Evolutionary conservation across 2,797 vertebrate species (phyloP), one percentile per base, ranked within the genome.

Genomic region (Cercopithecus petaurista): DNA sequence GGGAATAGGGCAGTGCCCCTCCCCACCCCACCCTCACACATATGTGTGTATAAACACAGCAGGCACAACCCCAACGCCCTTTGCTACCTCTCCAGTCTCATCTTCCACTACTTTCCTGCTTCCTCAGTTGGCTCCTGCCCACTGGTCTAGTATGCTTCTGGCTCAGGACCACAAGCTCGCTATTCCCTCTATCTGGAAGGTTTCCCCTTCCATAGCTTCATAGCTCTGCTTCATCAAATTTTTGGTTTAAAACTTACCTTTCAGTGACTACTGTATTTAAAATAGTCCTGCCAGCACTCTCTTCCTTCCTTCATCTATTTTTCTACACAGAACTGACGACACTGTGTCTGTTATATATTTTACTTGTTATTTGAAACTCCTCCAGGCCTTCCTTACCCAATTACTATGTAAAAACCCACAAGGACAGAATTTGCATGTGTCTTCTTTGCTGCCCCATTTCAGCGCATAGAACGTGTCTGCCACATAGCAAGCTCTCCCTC

Each of bases 91-190:
- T 61, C 13, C 33, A 26, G 22, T 19, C 10, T 77, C 9, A 4
- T 83, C n/a, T 84, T 26, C 14, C 28, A 9, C 50, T 15, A 21
- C 7, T 24, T 79, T 30, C 5, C 9, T 85, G 28, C 36, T 50
- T n/a, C 13, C 6, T 72, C n/a, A 4, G 0, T 12, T 48, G 48
- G 7, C 17, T 59, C 24, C 48, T 67, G 17, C 72, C 43, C 22
- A 12, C 3, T 33, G 43, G 28, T 6, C 6, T 5, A 57, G 36
- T 28, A 21, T 5, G 2, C 10, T 8, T 64, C 73, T 76, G 30
- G 1, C 17, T 55, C 2, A 7, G n/a, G 2, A 3, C 6, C 11
- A 90, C 21, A 7, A 11, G 7, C 33, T 43, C 10, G 1, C 33
- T 91, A 4, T 11, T 28, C 30, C 39, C 41, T 79, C 52, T 41